Evolutionary conservation across 1,140 invertebrate genomes (phyloP).

Genomic region (Mycetomoellerius zeteki): DNA sequence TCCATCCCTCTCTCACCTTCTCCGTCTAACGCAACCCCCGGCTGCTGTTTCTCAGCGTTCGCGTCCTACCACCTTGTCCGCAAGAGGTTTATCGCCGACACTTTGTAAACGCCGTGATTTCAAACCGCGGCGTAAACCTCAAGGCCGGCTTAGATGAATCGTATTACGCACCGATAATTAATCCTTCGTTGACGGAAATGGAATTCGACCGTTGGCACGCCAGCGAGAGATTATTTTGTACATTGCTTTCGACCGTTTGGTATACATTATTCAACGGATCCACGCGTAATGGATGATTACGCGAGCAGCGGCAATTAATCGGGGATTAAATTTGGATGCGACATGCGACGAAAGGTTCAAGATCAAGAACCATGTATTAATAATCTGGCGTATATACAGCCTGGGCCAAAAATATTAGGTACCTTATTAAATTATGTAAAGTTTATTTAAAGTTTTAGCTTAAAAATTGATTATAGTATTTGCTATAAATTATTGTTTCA

Average conservation of each 20-base stretch:
- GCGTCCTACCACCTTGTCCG: conserved; percentile 66
- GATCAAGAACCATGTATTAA: conserved; percentile 40
- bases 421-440: too few relatives aligned
- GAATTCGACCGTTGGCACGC: conserved; percentile 51
- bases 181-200: conserved; percentile 65
- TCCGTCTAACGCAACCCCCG: conserved; percentile 47
- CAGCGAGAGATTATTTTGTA: conserved; percentile 43
- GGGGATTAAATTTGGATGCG: conserved; percentile 51
- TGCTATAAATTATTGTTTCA: too few relatives aligned
- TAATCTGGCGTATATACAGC: neutral
- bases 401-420: too few relatives aligned
- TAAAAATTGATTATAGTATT: too few relatives aligned
- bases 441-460: too few relatives aligned
- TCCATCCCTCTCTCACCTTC: conserved; percentile 69
- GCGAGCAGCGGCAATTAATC: conserved; percentile 48
- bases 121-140: conserved; percentile 54
- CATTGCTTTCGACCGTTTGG: conserved; percentile 31
- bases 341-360: conserved; percentile 12
- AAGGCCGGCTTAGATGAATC: conserved; percentile 66
- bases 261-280: conserved; percentile 46
- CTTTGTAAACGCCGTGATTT: conserved; percentile 67
- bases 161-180: conserved; percentile 66
- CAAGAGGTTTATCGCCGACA: conserved; percentile 76
- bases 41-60: conserved; percentile 46
- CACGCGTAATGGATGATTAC: conserved; percentile 22